Evolutionary conservation across 2,113 vertebrate genomes (phyloP).

Genomic region (Bagarius yarrelli): DNA sequence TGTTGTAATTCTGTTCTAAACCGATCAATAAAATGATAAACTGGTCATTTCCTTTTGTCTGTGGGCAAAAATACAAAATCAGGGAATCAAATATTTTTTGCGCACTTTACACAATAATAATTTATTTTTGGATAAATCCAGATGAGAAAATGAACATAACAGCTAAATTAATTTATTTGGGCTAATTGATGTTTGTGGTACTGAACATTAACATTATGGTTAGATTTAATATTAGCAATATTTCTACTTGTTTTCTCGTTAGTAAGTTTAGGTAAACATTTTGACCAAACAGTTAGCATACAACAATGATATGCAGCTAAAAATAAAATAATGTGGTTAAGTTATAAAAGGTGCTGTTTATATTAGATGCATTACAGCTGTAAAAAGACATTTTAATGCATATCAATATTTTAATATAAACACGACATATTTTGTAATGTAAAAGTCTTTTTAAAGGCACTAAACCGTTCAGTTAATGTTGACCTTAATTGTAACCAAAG

Average conservation of each 20-base stretch:
- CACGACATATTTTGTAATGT: not conserved
- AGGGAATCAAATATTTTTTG: too few species aligned
- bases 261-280: not conserved
- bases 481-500: slow-evolving; percentile 17
- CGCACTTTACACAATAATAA: too few species aligned
- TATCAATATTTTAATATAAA: not conserved
- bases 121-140: too few species aligned
- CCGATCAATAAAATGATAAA: too few species aligned
- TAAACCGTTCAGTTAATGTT: not conserved
- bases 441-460: not conserved
- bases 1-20: too few species aligned
- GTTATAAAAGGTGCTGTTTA: not conserved
- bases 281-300: not conserved
- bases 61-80: too few species aligned
- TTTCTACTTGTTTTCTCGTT: not conserved
- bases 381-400: not conserved
- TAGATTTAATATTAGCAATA: not conserved
- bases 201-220: not conserved
- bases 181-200: not conserved
- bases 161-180: not conserved
- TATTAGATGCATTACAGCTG: too few species aligned
- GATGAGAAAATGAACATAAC: too few species aligned
- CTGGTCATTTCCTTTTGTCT: too few species aligned
- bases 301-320: not conserved
- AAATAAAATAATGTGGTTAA: not conserved